These are phyloP conservation scores for Hepsetus odoe DNA, from an alignment of 2,113 vertebrate species.

Conservation along the genomic window DNA sequence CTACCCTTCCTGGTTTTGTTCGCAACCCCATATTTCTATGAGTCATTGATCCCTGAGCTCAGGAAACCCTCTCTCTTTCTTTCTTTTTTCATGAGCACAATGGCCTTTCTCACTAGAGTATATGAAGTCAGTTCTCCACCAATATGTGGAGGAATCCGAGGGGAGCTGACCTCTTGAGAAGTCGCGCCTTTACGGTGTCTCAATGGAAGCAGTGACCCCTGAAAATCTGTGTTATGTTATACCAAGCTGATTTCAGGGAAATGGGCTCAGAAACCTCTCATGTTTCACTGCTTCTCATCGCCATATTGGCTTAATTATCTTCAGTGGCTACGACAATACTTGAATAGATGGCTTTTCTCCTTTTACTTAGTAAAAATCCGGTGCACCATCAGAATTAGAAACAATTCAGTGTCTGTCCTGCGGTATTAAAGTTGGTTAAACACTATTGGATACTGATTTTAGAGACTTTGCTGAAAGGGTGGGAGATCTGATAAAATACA, in stretches of 20 bases:
- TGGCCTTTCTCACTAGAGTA: conserved; percentile 55
- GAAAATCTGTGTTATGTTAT: conserved; percentile 52
- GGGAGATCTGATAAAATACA: no score
- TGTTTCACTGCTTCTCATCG: conserved; percentile 52
- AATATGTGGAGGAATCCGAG: conserved; percentile 54
- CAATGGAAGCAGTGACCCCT: conserved; percentile 51
- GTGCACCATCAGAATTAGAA: neutral
- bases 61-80: conserved; percentile 33
- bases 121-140: conserved; percentile 52
- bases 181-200: conserved; percentile 46
- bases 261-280: conserved; percentile 44
- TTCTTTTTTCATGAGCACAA: conserved; percentile 40
- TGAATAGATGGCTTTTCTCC: neutral
- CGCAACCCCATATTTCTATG: conserved; percentile 29
- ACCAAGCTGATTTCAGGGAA: conserved; percentile 39
- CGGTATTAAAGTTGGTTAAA: no score
- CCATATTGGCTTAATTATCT: conserved; percentile 31
- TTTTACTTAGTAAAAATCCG: neutral
- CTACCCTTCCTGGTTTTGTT: conserved; percentile 16
- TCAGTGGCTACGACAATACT: neutral
- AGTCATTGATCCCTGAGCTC: conserved; percentile 39
- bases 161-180: conserved; percentile 52
- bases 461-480: no score
- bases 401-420: neutral
- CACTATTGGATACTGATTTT: no score